These are phyloP conservation scores for Acridotheres tristis DNA, from an alignment of 2,797 vertebrate genomes.

Conservation along the genomic window DNA sequence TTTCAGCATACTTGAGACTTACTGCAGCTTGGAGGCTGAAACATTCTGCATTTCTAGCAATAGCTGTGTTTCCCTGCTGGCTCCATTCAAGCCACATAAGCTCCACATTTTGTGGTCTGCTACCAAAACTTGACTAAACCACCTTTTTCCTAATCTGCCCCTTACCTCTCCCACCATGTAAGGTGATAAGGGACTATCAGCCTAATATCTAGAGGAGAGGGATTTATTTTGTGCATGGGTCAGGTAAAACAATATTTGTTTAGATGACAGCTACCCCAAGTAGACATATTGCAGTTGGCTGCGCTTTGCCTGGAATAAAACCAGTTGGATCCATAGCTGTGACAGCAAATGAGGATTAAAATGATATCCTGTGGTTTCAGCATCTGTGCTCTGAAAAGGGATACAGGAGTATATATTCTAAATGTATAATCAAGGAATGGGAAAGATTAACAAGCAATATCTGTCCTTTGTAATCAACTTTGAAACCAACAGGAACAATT, in stretches of 20 bases:
- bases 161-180: background rate
- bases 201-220: background rate
- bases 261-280: background rate
- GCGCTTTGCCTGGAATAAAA: conserved; percentile 46
- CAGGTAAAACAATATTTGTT: conserved; percentile 17
- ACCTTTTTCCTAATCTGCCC: background rate
- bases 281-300: conserved; percentile 31
- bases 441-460: conserved; percentile 48
- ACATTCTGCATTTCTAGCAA: background rate
- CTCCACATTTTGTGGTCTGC: background rate
- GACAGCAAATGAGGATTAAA: conserved; percentile 65
- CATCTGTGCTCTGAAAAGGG: conserved; percentile 62
- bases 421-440: conserved; percentile 51
- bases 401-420: conserved; percentile 1
- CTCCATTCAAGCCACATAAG: background rate
- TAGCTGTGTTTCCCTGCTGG: background rate
- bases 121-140: background rate
- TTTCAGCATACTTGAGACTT: background rate
- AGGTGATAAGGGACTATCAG: background rate
- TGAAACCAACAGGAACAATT: conserved; percentile 11
- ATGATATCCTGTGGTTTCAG: conserved; percentile 60
- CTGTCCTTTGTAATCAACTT: conserved; percentile 40
- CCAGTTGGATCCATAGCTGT: conserved; percentile 49
- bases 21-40: background rate
- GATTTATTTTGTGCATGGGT: background rate